Evolutionary conservation across 2,113 vertebrate species (phyloP).

Genomic region (Felis chaus): DNA sequence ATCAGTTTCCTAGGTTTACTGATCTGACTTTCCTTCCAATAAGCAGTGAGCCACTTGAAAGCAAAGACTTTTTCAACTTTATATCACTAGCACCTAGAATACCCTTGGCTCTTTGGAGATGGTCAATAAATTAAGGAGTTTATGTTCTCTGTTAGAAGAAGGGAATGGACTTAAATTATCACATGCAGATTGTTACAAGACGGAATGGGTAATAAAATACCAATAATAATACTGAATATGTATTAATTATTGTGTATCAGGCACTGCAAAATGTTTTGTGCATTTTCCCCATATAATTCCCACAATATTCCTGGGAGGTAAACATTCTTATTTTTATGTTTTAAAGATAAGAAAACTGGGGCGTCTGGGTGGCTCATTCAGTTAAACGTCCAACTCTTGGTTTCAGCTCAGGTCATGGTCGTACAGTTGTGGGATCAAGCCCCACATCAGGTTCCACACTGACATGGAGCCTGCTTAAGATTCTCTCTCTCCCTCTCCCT

Average conservation of each 20-base stretch:
- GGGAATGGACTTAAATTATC: background rate
- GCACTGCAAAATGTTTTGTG: background rate
- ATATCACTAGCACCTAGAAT: background rate
- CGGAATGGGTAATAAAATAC: background rate
- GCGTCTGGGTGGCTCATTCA: no score
- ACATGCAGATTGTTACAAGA: background rate
- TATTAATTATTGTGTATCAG: background rate
- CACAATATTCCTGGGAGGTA: background rate
- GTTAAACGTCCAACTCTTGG: no score
- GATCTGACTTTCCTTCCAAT: background rate
- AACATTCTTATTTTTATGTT: background rate
- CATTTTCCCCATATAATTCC: background rate
- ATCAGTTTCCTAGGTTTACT: background rate
- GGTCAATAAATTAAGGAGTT: background rate
- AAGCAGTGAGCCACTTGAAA: background rate
- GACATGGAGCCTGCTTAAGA: no score
- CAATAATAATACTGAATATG: background rate
- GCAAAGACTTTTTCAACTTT: background rate
- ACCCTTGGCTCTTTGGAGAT: background rate
- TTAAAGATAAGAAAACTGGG: background rate
- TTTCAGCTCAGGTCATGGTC: no score
- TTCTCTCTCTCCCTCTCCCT: no score
- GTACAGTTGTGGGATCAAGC: no score
- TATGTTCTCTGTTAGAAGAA: background rate
- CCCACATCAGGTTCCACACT: no score